These are phyloP conservation scores for Eristalis pertinax DNA, from an alignment of 2,888 invertebrate genomes.

Conservation along the genomic window DNA sequence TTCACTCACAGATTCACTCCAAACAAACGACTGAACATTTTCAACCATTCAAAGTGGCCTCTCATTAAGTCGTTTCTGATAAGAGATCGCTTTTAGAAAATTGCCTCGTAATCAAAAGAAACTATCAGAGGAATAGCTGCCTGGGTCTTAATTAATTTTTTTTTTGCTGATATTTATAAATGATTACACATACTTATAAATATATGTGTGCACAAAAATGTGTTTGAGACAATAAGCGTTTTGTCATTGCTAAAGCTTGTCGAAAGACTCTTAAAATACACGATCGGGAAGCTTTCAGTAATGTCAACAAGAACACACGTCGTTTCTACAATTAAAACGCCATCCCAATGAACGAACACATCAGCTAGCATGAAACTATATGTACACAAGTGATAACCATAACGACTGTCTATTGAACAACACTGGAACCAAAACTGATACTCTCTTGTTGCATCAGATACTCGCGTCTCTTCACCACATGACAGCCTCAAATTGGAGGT, in stretches of 20 bases:
- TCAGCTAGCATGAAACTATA: neutral
- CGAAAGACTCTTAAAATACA: neutral
- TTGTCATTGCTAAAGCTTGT: neutral
- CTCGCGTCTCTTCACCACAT: neutral
- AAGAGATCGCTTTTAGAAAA: neutral
- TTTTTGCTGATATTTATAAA: neutral
- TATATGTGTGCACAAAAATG: neutral
- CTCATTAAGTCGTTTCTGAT: neutral
- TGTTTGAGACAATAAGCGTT: neutral
- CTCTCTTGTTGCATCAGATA: slow-evolving; percentile 28
- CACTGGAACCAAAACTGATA: neutral
- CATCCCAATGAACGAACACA: neutral
- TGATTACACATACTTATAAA: neutral
- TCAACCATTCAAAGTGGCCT: no score
- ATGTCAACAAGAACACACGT: neutral
- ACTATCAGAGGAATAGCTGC: neutral
- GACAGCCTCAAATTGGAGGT: neutral
- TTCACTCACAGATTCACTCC: no score
- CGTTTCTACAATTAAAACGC: neutral
- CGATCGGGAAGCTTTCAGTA: neutral
- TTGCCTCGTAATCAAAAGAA: neutral
- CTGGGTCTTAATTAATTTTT: neutral
- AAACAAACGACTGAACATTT: no score
- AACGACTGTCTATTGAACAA: neutral
- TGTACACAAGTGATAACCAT: slow-evolving; percentile 8